Conservation (phyloP, 30 jellyfish, hydroid and myxozoan genomes). For the Aurelia aurita complex sp. Pacific region DNA sequence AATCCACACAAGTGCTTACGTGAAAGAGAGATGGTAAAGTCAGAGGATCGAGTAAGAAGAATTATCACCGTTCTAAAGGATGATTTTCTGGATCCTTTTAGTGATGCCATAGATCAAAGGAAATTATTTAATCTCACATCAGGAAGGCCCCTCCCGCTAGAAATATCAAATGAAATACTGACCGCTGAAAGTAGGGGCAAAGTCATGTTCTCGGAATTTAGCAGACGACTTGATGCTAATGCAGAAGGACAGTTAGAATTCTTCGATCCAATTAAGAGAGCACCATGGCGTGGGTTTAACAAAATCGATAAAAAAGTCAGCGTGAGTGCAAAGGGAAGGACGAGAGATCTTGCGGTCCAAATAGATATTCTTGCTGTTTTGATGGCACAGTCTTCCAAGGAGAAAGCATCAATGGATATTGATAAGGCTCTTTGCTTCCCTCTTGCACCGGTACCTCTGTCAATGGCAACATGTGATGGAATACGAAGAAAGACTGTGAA, state of each 20-base stretch:
- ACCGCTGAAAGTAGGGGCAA: no score
- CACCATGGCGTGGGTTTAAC: conserved; percentile 25
- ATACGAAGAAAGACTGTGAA: conserved; percentile 21
- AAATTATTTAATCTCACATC: conserved; percentile 28
- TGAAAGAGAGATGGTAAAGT: conserved; percentile 4
- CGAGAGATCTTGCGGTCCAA: conserved; percentile 21
- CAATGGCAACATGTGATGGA: conserved; percentile 29
- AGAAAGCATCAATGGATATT: conserved; percentile 15
- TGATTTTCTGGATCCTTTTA: conserved; percentile 24
- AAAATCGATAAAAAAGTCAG: conserved; percentile 1
- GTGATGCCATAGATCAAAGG: conserved; percentile 1
- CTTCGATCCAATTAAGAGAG: conserved; percentile 18
- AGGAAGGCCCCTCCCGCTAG: conserved; percentile 13
- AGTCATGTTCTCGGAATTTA: neutral
- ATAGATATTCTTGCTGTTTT: conserved; percentile 20
- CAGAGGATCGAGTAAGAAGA: neutral
- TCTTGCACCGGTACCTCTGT: conserved; percentile 28
- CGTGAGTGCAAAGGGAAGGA: conserved; percentile 18
- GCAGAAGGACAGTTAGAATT: neutral
- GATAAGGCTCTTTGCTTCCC: conserved; percentile 36
- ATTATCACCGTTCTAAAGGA: conserved; percentile 4
- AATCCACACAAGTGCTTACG: conserved; percentile 49
- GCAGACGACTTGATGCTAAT: conserved; percentile 16
- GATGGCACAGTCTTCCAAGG: conserved; percentile 26
- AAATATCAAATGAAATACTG: no score